Evolutionary conservation across 2,113 vertebrate genomes (phyloP), one percentile per base, ranked within the genome.

Genomic region (Phrynosoma blainvillii): DNA sequence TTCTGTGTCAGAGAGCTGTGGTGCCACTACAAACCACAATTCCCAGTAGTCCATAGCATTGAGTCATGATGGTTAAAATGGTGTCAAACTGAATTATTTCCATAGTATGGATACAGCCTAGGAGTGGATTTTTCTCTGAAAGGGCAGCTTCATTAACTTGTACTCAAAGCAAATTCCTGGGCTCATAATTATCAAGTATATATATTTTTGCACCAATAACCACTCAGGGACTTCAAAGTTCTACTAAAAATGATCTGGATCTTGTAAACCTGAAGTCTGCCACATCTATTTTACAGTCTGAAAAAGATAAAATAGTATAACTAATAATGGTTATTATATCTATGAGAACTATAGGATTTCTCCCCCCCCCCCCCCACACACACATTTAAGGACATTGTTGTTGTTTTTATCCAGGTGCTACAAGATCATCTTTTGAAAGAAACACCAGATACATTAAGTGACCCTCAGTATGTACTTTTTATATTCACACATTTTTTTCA

Each of bases 391-490:
- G 82, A 9, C 89, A 25, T 70, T 87, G 2, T 4, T 71, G 2
- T 59, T 93, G 59, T 3, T 85, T 73, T 0, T 59, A 1, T 23
- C 18, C 84, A 99, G 99, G 97, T 99, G 8, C 96, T 99, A 83
- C 98, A 98, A 76, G 99, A 99, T 96, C 97, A 98, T 93, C 96
- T 99, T 94, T 88, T 99, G 88, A 99, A 99, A 89, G 98, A 99
- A 96, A 99, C 98, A 0, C 96, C 98, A 0, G 97, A 99, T 92
- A 98, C 98, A 0, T 96, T 99, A 87, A 99, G 98, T 89, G 99
- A 99, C 91, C 97, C 98, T 40, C 98, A 98, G 99, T 99, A 97
- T 94, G 96, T 95, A 87, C 32, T 2, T 27, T 4, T 90, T 81
- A 84, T 90, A 82, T 79, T 0, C 7, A 25, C 71, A 18, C 5